Evolutionary conservation across 1,140 invertebrate species (phyloP), one percentile per base, ranked within the genome.

Genomic region (Drosophila santomea): DNA sequence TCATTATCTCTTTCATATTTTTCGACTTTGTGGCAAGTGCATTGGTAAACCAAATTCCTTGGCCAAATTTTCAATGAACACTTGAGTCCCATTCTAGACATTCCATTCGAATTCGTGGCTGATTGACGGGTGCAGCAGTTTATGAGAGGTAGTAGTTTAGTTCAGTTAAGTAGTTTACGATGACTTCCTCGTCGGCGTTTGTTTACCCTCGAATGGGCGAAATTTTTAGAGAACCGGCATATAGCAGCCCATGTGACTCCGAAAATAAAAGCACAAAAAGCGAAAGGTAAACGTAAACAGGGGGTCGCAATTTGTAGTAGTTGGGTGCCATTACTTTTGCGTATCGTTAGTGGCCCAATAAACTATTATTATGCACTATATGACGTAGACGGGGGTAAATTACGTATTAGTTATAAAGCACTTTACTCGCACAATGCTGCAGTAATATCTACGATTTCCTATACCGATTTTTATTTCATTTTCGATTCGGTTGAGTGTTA

Each of bases 391-490:
- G 35, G n/a, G 47, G 47, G 28, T 50, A 61, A 55, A 61, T 77
- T 77, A 77, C 74, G 63, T 77, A 77, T 77, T 74, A 71, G 54
- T 63, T 74, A 68, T 77, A 77, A 77, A 77, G 74, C 80, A 76
- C 58, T 76, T 62, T 35, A 15, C 25, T 35, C 23, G 62, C 47
- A 39, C 20, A 17, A 17, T 28, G 12, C 15, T 44, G 35, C 45
- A 69, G 51, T 76, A 82, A 69, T 81, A 66, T 64, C 61, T 48
- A 76, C 59, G 63, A 80, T 78, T 60, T 52, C 47, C 58, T 54
- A 57, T 38, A 35, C n/a, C 15, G 44, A 39, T 55, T 28, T 28
- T 55, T 43, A 56, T 5, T 43, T 17, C 6, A 51, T 54, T 51
- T 43, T 41, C 38, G 23, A 15, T 25, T 41, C 20, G 20, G 20